Conservation (phyloP, 2,797 vertebrate genomes). For the Mormyrus proboscirostris region DNA sequence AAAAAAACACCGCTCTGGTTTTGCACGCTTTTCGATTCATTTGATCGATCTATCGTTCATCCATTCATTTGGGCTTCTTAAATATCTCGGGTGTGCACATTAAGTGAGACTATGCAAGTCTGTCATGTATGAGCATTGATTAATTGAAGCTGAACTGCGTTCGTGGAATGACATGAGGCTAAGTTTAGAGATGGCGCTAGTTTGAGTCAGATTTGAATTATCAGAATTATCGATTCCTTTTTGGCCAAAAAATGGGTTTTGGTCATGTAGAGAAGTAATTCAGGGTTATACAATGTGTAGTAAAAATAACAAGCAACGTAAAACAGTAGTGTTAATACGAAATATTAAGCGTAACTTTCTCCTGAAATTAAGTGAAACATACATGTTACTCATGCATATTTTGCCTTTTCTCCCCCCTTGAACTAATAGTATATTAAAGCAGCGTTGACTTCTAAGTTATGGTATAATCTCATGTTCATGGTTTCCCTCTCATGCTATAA, state of each 20-base stretch:
- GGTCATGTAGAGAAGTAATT: background rate
- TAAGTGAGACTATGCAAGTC: too few relatives aligned
- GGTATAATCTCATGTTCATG: background rate
- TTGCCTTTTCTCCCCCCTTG: background rate
- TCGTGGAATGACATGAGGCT: too few relatives aligned
- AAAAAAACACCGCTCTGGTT: too few relatives aligned
- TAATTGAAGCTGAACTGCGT: too few relatives aligned
- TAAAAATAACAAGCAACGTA: background rate
- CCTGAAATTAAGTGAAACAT: slow-evolving; percentile 9
- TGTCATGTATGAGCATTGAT: too few relatives aligned
- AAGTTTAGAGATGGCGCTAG: too few relatives aligned
- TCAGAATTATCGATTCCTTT: background rate
- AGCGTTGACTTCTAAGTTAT: background rate
- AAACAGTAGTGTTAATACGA: background rate
- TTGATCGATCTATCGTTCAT: too few relatives aligned
- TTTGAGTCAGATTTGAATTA: too few relatives aligned
- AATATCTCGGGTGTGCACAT: too few relatives aligned
- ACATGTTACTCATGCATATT: background rate
- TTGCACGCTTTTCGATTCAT: too few relatives aligned
- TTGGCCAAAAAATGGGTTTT: background rate
- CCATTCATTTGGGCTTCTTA: too few relatives aligned
- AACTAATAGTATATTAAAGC: slow-evolving; percentile 6
- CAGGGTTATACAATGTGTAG: background rate
- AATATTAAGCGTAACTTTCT: background rate
- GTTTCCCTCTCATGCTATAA: background rate